phyloP scores from a whole-genome alignment of 2,797 vertebrate species.

The Alauda arvensis region DNA sequence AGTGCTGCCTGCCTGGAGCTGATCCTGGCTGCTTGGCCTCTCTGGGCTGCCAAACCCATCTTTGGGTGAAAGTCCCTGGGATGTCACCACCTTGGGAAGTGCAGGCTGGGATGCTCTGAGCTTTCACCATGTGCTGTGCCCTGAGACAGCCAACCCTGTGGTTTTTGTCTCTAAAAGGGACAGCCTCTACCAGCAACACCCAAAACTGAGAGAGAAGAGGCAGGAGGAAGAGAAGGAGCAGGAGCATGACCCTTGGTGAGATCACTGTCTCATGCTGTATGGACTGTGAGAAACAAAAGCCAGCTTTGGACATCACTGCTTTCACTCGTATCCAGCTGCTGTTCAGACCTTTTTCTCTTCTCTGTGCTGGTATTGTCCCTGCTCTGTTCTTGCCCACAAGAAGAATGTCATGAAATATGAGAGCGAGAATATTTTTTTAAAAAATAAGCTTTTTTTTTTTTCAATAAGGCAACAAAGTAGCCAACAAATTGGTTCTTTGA shows the following conservation, averaged over 20 bases:
- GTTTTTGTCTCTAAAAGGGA: background rate
- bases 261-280: background rate
- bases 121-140: background rate
- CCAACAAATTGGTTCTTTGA: slow-evolving; percentile 22
- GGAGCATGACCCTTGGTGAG: background rate
- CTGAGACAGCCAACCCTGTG: background rate
- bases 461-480: background rate
- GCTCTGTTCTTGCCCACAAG: background rate
- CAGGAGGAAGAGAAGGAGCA: background rate
- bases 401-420: slow-evolving; percentile 5
- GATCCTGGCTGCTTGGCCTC: background rate
- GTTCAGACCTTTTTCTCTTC: background rate
- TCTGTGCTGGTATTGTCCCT: background rate
- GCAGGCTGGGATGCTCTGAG: background rate
- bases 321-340: background rate
- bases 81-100: background rate
- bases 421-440: background rate
- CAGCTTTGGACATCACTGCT: background rate
- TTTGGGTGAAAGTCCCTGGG: background rate
- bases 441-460: background rate
- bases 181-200: background rate
- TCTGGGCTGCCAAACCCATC: background rate
- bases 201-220: background rate
- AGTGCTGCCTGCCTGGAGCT: background rate
- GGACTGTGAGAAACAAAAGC: background rate